Base-by-base conservation (phyloP, 2,888 invertebrate genomes). In the Drosophila eohydei region DNA sequence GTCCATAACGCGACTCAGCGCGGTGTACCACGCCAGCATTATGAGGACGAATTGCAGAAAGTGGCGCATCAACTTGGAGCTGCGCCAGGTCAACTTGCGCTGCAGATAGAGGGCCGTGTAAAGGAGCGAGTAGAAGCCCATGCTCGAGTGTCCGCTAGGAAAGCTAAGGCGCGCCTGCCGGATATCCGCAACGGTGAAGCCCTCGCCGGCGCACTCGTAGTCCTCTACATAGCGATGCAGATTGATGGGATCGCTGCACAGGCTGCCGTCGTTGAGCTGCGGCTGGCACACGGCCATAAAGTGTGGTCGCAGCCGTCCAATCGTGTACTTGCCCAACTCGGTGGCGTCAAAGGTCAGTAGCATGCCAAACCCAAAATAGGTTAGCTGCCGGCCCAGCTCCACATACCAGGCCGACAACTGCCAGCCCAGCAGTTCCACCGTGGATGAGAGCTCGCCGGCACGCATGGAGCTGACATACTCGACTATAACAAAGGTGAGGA, bases 141-240 rank as follows among this genome's bases (percentile, higher is more conserved):
- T 96, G 6, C 97, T 97, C 11, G 97, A 96, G 93, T 98, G 98
- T 26, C 98, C 98, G 71, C 97, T 97, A 61, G 97, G 97, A 93
- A 98, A 98, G 30, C 97, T 98, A 66, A 98, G 94, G 79, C 96
- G 94, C 93, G 96, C 94, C 92, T 97, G 96, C 79, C 96, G 96
- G 78, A 96, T 93, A 71, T 95, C 93, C 83, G 93, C 87, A 71
- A 94, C 92, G 21, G 92, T 86, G 46, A 91, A 92, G 54, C 95
- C 94, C 0, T 92, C 94, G 14, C 92, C 90, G 28, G 90, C 88
- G 80, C 97, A 97, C 28, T 93, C 94, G 94, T 96, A 98, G 92
- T 94, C 94, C 93, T 94, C 96, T 70, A 96, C 95, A 91, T 97
- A 97, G 55, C 93, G 93, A 92, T 95, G 94, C 58, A 94, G 93